Evolutionary conservation across 2,888 invertebrate species (phyloP), one percentile per base, ranked within the genome.

Genomic region (Microctonus brassicae): DNA sequence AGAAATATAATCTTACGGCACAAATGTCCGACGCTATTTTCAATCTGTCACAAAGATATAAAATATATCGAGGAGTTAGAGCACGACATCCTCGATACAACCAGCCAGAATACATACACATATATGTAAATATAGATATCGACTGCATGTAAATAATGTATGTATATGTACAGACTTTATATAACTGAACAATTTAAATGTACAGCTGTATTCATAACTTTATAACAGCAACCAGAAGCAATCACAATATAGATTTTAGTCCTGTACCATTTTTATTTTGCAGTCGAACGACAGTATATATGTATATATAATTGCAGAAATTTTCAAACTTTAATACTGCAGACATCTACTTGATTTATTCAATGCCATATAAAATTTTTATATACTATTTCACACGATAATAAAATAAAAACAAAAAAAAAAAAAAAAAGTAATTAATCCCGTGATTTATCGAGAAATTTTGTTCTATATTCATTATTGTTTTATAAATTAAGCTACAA

Each of bases 21-120:
- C 82, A 82, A 83, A 83, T 83, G 82, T 82, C 80, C 77, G 80
- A 78, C 77, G 73, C 73, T 80, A 80, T 82, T 83, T 83, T 80
- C 83, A 83, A 83, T 83, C 82, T 83, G 83, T 83, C 83, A 55
- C 62, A 52, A 39, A n/a, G 29, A 66, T 60, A 53, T 39, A 53
- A n/a, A 47, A 70, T 2, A 13, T 24, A 63, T 39, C n/a, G 3
- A 17, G 33, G 13, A 47, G 22, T 47, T 11, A 55, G 22, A 34
- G 55, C 11, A 57, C 34, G 39, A 63, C 11, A 26, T 61, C 33
- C 34, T 26, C 4, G 3, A 22, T n/a, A 22, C 57, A 55, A 52
- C 53, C 22, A 5, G 7, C n/a, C n/a, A n/a, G n/a, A n/a, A n/a
- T n/a, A n/a, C n/a, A n/a, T n/a, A 47, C 39, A n/a, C 7, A 57